Percentiles rank a stretch among this genome's conserved stretches.
These are phyloP conservation scores for Hypsopygia costalis DNA, from an alignment of 2,888 invertebrate genomes.

Conservation along the genomic window DNA sequence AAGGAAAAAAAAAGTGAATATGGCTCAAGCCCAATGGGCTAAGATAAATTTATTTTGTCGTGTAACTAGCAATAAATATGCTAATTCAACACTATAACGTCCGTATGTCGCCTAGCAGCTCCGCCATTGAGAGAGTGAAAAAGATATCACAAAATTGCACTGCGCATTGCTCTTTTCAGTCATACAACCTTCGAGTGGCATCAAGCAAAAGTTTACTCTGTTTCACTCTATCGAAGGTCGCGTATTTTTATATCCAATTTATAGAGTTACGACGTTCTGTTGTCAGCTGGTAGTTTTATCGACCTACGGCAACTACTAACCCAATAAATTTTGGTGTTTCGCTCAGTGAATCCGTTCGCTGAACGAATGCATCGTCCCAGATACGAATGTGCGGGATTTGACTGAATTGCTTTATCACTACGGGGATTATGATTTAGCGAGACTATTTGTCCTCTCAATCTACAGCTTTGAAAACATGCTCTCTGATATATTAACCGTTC, in stretches of 20 bases:
- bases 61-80: slow-evolving; percentile 78
- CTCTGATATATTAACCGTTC: neutral
- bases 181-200: slow-evolving; percentile 56
- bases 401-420: slow-evolving; percentile 51
- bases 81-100: slow-evolving; percentile 76
- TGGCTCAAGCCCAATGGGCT: slow-evolving; percentile 58
- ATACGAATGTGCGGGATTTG: slow-evolving; percentile 68
- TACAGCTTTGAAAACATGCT: slow-evolving; percentile 3
- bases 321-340: slow-evolving; percentile 80
- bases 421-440: slow-evolving; percentile 35
- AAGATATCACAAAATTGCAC: slow-evolving; percentile 79
- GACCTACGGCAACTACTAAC: slow-evolving; percentile 80
- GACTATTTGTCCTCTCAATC: neutral
- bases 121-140: slow-evolving; percentile 73
- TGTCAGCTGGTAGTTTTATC: slow-evolving; percentile 67
- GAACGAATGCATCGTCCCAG: slow-evolving; percentile 78
- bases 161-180: slow-evolving; percentile 78
- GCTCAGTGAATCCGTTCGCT: slow-evolving; percentile 74
- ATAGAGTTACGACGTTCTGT: slow-evolving; percentile 63
- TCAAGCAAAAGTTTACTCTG: slow-evolving; percentile 62
- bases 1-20: slow-evolving; percentile 50
- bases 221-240: slow-evolving; percentile 58
- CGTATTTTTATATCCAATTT: slow-evolving; percentile 55
- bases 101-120: slow-evolving; percentile 74
- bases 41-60: slow-evolving; percentile 73